Conservation (phyloP, 2,113 vertebrate species). For the Cettia cetti region DNA sequence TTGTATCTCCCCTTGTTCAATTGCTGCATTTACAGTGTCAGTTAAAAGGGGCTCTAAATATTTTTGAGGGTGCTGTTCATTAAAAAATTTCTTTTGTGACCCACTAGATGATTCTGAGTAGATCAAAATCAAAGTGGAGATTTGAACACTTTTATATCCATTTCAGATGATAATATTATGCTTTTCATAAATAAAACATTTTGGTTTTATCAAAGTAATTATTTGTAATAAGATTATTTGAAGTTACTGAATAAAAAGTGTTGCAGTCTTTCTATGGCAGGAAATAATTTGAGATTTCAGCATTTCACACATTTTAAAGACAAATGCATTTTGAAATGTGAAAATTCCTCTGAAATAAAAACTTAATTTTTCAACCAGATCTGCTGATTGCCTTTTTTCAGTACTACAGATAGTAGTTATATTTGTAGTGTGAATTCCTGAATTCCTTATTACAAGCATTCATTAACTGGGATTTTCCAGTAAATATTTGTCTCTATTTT, state of each 20-base stretch:
- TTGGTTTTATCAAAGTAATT: constrained; percentile 42
- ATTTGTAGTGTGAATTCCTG: background rate
- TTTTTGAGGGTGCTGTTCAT: background rate
- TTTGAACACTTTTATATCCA: background rate
- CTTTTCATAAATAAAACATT: constrained; percentile 52
- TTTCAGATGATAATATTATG: constrained; percentile 21
- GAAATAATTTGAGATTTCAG: constrained; percentile 3
- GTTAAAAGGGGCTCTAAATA: background rate
- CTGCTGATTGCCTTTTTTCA: background rate
- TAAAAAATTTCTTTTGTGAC: background rate
- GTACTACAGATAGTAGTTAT: background rate
- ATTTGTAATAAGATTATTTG: constrained; percentile 40
- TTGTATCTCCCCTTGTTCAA: rapidly evolving
- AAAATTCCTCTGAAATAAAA: background rate
- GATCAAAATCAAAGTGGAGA: background rate
- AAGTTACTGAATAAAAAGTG: constrained; percentile 3
- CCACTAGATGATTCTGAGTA: background rate
- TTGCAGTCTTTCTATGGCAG: background rate
- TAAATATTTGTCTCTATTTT: background rate
- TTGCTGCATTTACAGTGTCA: background rate
- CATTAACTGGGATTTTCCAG: background rate
- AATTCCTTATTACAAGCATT: background rate
- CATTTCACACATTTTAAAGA: background rate
- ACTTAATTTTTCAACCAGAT: background rate
- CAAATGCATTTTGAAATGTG: background rate